These are phyloP conservation scores for Potamarius usumacintae DNA, from an alignment of 2,113 vertebrate genomes.

Conservation along the genomic window DNA sequence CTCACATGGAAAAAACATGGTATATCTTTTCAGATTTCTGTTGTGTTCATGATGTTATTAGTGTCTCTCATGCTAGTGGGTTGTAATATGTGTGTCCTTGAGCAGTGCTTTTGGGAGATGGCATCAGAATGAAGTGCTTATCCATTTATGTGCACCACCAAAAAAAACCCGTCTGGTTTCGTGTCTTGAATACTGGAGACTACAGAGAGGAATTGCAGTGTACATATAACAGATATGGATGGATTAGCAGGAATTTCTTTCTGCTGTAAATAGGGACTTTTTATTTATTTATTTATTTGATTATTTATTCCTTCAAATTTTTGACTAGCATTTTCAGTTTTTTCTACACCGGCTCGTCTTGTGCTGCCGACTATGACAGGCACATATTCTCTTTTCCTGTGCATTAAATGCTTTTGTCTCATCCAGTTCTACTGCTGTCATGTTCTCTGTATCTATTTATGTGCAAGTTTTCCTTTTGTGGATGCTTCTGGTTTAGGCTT, in stretches of 20 bases:
- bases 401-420: conserved; percentile 39
- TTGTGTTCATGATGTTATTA: conserved; percentile 1
- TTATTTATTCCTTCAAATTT: neutral
- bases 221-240: neutral
- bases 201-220: neutral
- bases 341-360: neutral
- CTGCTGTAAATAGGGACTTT: neutral
- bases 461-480: conserved; percentile 37
- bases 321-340: neutral
- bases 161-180: neutral
- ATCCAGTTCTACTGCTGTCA: conserved; percentile 19
- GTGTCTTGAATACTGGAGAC: neutral
- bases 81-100: conserved; percentile 25
- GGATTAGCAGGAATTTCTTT: neutral
- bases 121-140: conserved; percentile 11
- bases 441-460: conserved; percentile 26
- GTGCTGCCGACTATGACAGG: conserved; percentile 2
- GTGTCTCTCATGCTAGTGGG: conserved; percentile 6
- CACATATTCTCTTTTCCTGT: conserved; percentile 8
- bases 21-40: neutral
- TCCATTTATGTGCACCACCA: conserved; percentile 7
- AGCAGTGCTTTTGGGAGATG: conserved; percentile 14
- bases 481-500: conserved; percentile 47
- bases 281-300: neutral
- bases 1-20: conserved; percentile 5